Evolutionary conservation across 2,888 invertebrate species (phyloP).

Genomic region (Drosophila birchii): DNA sequence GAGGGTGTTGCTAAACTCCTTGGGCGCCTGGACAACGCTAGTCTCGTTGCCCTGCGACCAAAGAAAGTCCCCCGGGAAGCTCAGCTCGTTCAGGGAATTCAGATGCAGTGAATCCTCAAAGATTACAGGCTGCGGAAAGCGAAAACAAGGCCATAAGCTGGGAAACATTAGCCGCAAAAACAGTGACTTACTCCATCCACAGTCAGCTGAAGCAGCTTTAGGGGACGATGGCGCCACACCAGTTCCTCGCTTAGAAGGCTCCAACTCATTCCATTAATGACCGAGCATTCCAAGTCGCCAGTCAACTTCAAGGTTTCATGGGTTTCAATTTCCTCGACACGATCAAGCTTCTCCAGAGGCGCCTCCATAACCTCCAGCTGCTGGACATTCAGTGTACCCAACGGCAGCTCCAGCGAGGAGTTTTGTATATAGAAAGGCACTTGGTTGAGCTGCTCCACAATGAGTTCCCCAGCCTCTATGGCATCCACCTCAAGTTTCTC

Average conservation of each 20-base stretch:
- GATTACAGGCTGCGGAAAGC: conserved; percentile 82
- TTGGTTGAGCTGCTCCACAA: conserved; percentile 80
- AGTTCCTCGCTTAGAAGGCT: conserved; percentile 83
- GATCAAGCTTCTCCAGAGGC: conserved; percentile 2
- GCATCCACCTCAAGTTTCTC: conserved; percentile 71
- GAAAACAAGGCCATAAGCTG: neutral
- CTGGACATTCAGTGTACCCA: conserved; percentile 73
- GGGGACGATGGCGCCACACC: conserved; percentile 84
- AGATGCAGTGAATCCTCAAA: conserved; percentile 81
- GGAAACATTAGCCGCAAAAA: fast-evolving
- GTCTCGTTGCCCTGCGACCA: conserved; percentile 78
- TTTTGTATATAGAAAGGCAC: conserved; percentile 74
- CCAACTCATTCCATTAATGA: conserved; percentile 86
- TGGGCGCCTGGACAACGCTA: conserved; percentile 84
- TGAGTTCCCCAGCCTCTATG: conserved; percentile 75
- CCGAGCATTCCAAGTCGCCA: conserved; percentile 77
- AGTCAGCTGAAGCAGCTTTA: conserved; percentile 83
- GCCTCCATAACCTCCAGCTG: conserved; percentile 60
- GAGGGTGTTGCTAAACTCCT: conserved; percentile 85
- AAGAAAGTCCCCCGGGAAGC: conserved; percentile 86
- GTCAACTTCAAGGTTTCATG: conserved; percentile 53
- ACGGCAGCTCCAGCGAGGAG: conserved; percentile 63
- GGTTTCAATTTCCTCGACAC: neutral
- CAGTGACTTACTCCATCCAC: conserved; percentile 85
- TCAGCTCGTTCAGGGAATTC: conserved; percentile 85